A percentile compares a stretch with the other conserved stretches of the same genome.
Evolutionary conservation across 1,140 invertebrate genomes (phyloP).

Genomic region (Drosophila kohkoa): DNA sequence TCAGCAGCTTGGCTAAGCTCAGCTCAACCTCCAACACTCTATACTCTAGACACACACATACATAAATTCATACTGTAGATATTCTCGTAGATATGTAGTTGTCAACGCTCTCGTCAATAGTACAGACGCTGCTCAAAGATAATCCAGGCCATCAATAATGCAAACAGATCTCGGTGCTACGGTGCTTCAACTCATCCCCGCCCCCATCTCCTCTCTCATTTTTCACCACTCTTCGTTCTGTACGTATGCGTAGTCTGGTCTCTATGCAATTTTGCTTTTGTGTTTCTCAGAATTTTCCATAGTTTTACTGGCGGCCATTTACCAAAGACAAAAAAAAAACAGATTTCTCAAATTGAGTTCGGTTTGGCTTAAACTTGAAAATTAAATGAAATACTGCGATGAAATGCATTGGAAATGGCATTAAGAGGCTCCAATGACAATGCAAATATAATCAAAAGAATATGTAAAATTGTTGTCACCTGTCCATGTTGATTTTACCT

Average conservation of each 20-base stretch:
- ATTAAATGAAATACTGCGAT: slow-evolving; percentile 70
- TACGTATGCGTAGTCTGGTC: slow-evolving; percentile 2
- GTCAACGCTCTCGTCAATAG: slow-evolving; percentile 67
- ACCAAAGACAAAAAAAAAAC: slow-evolving; percentile 45
- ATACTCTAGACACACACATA: slow-evolving; percentile 7
- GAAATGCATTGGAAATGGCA: background rate
- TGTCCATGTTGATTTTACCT: slow-evolving; percentile 5
- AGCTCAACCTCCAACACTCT: slow-evolving; percentile 34
- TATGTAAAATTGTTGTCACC: slow-evolving; percentile 24
- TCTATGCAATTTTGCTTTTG: slow-evolving; percentile 53
- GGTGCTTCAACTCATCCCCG: slow-evolving; percentile 13
- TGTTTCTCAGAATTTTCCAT: slow-evolving; percentile 41
- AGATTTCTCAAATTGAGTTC: slow-evolving; percentile 72
- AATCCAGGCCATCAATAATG: slow-evolving; percentile 83
- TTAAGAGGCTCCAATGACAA: slow-evolving; percentile 9
- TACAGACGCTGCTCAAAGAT: slow-evolving; percentile 63
- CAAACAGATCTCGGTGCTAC: slow-evolving; percentile 66
- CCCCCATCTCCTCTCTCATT: slow-evolving; percentile 9
- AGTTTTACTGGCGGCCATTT: slow-evolving; percentile 47
- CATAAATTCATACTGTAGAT: slow-evolving; percentile 12
- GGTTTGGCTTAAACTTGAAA: slow-evolving; percentile 75
- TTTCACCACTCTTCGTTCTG: slow-evolving; percentile 35
- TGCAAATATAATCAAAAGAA: slow-evolving; percentile 57
- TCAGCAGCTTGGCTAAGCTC: slow-evolving; percentile 33
- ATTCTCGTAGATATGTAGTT: slow-evolving; percentile 38